phyloP scores from a whole-genome alignment of 2,888 invertebrate species.

The Resseliella maxima region DNA sequence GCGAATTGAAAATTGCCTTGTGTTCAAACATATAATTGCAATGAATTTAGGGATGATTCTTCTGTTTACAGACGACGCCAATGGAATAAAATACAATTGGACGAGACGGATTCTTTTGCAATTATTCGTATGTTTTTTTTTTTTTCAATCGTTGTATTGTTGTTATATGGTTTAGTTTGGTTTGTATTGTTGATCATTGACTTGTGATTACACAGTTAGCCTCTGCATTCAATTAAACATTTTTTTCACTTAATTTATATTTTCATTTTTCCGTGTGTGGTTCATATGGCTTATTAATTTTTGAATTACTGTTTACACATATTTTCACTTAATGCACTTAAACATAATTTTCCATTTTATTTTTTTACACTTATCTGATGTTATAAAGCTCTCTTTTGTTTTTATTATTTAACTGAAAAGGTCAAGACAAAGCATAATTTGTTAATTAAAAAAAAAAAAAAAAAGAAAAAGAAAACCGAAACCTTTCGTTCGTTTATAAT shows the following conservation, averaged over 20 bases:
- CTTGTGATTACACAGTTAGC: neutral
- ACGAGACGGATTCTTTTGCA: neutral
- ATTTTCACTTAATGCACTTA: slow-evolving; percentile 30
- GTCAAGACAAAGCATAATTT: slow-evolving; percentile 25
- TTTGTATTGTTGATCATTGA: neutral
- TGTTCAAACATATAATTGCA: too few species aligned
- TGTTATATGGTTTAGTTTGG: neutral
- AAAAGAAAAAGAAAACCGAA: too few species aligned
- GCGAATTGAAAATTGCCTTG: too few species aligned
- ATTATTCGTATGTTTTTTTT: neutral
- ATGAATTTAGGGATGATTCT: too few species aligned
- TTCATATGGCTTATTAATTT: slow-evolving; percentile 13
- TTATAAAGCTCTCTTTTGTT: slow-evolving; percentile 24
- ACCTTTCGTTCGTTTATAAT: neutral
- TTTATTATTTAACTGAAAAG: neutral
- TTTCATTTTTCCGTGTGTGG: neutral
- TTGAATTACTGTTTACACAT: neutral
- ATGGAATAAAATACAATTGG: too few species aligned
- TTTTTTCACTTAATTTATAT: neutral
- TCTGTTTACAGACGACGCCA: too few species aligned
- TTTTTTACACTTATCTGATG: neutral
- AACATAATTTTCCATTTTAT: neutral
- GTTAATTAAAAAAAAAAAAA: neutral
- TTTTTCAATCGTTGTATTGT: neutral
- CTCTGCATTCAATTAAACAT: neutral